Evolutionary conservation across 2,113 vertebrate genomes (phyloP).

Genomic region (Coreoperca whiteheadi): DNA sequence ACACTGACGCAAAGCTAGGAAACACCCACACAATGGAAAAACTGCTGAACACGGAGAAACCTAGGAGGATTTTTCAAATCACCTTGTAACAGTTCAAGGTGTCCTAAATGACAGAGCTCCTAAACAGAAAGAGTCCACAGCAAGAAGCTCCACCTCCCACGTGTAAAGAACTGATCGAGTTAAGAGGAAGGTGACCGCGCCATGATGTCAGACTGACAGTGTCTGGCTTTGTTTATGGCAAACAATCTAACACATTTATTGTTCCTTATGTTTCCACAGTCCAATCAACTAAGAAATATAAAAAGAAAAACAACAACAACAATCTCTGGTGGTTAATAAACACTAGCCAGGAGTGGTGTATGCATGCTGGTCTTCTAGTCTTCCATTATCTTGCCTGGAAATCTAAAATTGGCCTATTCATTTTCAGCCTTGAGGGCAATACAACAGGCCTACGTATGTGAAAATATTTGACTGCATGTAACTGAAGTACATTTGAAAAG

Average conservation of each 20-base stretch:
- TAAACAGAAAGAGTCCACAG: slow-evolving; percentile 4
- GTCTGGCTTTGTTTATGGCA: slow-evolving; percentile 2
- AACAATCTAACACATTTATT: background rate
- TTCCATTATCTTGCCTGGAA: slow-evolving; percentile 1
- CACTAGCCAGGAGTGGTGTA: background rate
- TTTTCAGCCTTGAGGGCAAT: slow-evolving; percentile 11
- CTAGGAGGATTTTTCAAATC: slow-evolving; percentile 47
- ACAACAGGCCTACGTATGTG: background rate
- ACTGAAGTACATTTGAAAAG: background rate
- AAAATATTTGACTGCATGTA: background rate
- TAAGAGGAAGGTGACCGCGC: slow-evolving; percentile 21
- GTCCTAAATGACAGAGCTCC: background rate
- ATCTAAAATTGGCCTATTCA: slow-evolving; percentile 8
- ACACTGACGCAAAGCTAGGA: slow-evolving; percentile 65
- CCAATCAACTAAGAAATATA: background rate
- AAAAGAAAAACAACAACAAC: too few relatives aligned
- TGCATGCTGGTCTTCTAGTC: background rate
- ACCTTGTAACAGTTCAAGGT: slow-evolving; percentile 18
- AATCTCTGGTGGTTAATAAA: slow-evolving; percentile 4
- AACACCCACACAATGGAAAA: slow-evolving; percentile 58
- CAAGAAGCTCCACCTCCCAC: background rate
- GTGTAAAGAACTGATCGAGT: background rate
- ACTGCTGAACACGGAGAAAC: slow-evolving; percentile 50
- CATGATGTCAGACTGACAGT: slow-evolving; percentile 31
- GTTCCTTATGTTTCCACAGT: background rate